Percentiles rank a stretch among this genome's conserved stretches.
Conservation (phyloP, 2,797 vertebrate species). For the Gymnopithys bicolor region DNA sequence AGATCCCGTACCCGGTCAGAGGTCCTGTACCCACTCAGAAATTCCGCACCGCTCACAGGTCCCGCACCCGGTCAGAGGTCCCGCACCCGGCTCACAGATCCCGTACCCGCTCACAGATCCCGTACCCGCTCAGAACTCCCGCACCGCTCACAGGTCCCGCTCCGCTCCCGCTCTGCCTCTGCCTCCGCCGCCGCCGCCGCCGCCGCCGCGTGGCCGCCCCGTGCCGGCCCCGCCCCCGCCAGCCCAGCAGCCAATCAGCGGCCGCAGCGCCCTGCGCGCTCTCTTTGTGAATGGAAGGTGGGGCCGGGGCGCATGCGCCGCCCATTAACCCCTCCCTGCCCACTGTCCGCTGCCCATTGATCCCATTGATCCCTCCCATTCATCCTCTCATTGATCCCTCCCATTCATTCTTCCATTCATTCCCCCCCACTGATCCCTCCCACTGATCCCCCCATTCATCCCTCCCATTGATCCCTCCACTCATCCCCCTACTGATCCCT, state of each 20-base stretch:
- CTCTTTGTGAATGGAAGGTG: neutral
- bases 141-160: neutral
- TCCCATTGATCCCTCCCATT: neutral
- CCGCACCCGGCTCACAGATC: no score
- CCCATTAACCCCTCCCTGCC: fast-evolving
- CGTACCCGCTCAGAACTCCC: neutral
- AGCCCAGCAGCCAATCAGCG: neutral
- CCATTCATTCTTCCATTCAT: no score
- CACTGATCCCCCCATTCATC: no score
- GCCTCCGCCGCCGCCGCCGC: neutral
- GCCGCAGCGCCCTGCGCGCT: fast-evolving
- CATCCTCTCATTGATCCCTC: no score
- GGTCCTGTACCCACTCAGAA: no score
- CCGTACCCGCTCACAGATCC: no score
- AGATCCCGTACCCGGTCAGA: neutral
- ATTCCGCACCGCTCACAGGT: no score
- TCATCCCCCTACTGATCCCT: no score
- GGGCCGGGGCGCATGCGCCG: neutral
- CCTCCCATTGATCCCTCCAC: no score
- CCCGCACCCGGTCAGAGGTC: no score
- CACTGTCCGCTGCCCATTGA: neutral
- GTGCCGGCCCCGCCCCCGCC: neutral
- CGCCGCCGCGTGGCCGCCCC: slow-evolving; percentile 12
- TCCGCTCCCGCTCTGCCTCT: neutral
- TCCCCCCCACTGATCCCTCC: no score